Percentiles rank a stretch among this genome's conserved stretches.
These are phyloP conservation scores for Drosophila sp. DNA, from an alignment of 1,140 invertebrate species.

Conservation along the genomic window DNA sequence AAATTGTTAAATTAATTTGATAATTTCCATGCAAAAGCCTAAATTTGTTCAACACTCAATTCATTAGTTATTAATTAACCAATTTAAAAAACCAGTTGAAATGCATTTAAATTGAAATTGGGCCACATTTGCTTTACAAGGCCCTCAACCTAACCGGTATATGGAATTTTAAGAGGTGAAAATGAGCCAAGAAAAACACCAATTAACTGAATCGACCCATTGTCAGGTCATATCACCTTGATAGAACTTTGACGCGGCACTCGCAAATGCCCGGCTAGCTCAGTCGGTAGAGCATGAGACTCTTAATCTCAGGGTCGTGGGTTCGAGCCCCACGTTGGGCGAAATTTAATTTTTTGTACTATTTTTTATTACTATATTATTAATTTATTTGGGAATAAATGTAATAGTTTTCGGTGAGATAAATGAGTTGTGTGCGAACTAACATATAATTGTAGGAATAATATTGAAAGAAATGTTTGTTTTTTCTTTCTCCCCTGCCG, in stretches of 20 bases:
- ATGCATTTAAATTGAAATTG: constrained; percentile 22
- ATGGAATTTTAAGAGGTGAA: constrained; percentile 9
- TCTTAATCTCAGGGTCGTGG: constrained; percentile 97
- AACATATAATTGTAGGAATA: not conserved
- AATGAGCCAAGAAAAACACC: constrained; percentile 9
- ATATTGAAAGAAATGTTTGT: not conserved
- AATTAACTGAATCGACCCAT: not conserved
- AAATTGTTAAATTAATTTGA: constrained; percentile 23
- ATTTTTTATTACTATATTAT: constrained; percentile 8
- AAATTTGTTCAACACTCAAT: constrained; percentile 41
- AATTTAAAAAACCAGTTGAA: constrained; percentile 27
- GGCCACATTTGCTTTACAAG: constrained; percentile 33
- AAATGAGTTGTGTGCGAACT: not conserved
- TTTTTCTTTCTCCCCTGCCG: not conserved
- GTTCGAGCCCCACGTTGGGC: constrained; percentile 96
- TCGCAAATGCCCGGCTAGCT: constrained; percentile 88
- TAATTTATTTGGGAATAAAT: not conserved
- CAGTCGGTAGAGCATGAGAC: constrained; percentile 96
- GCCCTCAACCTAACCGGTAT: constrained; percentile 22
- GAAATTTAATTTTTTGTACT: constrained; percentile 62
- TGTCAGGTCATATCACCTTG: not conserved
- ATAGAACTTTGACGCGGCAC: constrained; percentile 9
- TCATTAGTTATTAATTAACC: constrained; percentile 47
- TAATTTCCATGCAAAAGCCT: constrained; percentile 35
- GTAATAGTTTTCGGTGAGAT: not conserved